Percentiles rank a stretch among this genome's conserved stretches.
These are phyloP conservation scores for Anoura caudifer DNA, from an alignment of 2,113 vertebrate genomes.

Conservation along the genomic window DNA sequence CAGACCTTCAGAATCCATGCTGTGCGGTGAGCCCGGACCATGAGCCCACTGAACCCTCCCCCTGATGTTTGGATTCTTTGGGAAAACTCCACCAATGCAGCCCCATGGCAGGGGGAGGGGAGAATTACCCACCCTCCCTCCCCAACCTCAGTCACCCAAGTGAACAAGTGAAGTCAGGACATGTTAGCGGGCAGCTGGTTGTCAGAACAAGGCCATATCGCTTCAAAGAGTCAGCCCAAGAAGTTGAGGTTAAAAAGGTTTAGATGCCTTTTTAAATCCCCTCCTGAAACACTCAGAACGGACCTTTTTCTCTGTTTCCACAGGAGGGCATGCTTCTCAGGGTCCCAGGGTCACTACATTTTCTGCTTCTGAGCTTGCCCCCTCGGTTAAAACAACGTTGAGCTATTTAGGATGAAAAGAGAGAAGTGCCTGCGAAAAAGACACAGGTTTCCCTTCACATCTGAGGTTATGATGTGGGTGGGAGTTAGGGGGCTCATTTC, in stretches of 20 bases:
- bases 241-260: neutral
- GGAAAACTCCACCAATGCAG: neutral
- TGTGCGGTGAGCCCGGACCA: neutral
- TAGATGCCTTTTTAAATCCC: neutral
- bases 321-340: neutral
- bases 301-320: neutral
- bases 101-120: rapidly evolving
- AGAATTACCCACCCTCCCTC: neutral
- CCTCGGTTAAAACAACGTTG: rapidly evolving
- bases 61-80: rapidly evolving
- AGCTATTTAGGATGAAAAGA: neutral
- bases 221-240: neutral
- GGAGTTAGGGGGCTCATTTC: rapidly evolving
- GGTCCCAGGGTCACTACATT: neutral
- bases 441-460: neutral
- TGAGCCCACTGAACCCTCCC: neutral
- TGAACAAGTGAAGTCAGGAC: neutral
- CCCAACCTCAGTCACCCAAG: neutral
- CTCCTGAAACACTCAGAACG: neutral
- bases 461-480: rapidly evolving
- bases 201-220: rapidly evolving
- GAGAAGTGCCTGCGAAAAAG: rapidly evolving
- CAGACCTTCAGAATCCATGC: neutral
- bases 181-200: neutral
- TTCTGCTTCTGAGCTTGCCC: neutral